Conservation (phyloP, 2,113 vertebrate species). For the Dipodomys spectabilis region DNA sequence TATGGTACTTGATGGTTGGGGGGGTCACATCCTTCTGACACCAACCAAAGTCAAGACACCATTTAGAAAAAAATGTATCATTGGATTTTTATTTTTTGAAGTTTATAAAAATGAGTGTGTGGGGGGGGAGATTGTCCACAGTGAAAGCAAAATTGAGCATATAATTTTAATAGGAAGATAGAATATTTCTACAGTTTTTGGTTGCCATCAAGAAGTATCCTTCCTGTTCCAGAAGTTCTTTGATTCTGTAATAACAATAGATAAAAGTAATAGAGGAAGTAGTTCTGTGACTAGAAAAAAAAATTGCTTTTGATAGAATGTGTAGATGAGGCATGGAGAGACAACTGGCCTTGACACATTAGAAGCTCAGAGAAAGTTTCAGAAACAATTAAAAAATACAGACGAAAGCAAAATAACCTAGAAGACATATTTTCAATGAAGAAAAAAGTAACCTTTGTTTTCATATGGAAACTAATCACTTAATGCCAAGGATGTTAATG, state of each 20-base stretch:
- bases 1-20: background rate
- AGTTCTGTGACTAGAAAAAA: slow-evolving; percentile 33
- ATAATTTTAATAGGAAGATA: slow-evolving; percentile 33
- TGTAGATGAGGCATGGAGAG: slow-evolving; percentile 22
- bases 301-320: slow-evolving; percentile 20
- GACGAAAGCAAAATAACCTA: slow-evolving; percentile 33
- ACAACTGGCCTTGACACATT: slow-evolving; percentile 51
- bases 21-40: background rate
- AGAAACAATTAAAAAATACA: slow-evolving; percentile 25
- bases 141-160: background rate
- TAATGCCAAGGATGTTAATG: slow-evolving; percentile 37
- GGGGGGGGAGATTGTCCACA: background rate
- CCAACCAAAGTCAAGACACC: slow-evolving; percentile 21
- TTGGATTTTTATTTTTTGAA: slow-evolving; percentile 43
- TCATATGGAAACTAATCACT: slow-evolving; percentile 41
- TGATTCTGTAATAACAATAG: slow-evolving; percentile 59
- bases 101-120: background rate
- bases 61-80: slow-evolving; percentile 34
- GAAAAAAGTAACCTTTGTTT: slow-evolving; percentile 43
- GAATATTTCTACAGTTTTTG: slow-evolving; percentile 59
- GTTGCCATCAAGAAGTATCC: background rate
- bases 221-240: slow-evolving; percentile 51
- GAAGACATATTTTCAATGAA: slow-evolving; percentile 27
- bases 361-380: slow-evolving; percentile 41
- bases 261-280: slow-evolving; percentile 30